Evolutionary conservation across 1,140 invertebrate species (phyloP).

Genomic region (Parasteatoda tepidariorum): DNA sequence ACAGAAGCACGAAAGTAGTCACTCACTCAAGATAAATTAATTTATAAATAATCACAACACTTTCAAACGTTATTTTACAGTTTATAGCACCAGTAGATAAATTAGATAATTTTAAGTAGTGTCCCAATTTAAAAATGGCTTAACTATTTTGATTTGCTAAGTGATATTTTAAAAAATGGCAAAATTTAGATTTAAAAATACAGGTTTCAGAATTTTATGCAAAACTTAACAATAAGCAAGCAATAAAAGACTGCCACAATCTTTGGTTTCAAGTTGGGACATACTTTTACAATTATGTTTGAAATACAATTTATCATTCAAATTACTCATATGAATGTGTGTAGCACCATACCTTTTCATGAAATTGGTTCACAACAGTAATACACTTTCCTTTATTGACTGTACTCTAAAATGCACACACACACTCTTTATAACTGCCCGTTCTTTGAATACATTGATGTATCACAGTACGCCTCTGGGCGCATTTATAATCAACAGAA

Average conservation of each 20-base stretch:
- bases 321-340: conserved; percentile 22
- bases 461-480: conserved; percentile 57
- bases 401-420: conserved; percentile 19
- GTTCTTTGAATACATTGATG: conserved; percentile 19
- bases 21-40: too few relatives aligned
- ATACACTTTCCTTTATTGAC: conserved; percentile 24
- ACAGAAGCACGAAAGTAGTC: too few relatives aligned
- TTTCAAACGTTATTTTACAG: conserved; percentile 12
- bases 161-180: background rate
- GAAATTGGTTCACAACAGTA: conserved; percentile 28
- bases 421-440: conserved; percentile 31
- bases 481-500: conserved; percentile 15
- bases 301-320: conserved; percentile 36
- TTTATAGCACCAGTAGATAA: conserved; percentile 32
- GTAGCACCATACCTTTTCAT: conserved; percentile 22
- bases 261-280: conserved; percentile 9
- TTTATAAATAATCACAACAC: conserved; percentile 27
- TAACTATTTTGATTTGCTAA: background rate
- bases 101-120: conserved; percentile 4
- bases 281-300: conserved; percentile 25
- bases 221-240: background rate
- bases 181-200: background rate
- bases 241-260: background rate
- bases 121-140: conserved; percentile 1
- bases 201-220: background rate